phyloP scores from a whole-genome alignment of 2,888 invertebrate species.

The Aphidoletes aphidimyza region DNA sequence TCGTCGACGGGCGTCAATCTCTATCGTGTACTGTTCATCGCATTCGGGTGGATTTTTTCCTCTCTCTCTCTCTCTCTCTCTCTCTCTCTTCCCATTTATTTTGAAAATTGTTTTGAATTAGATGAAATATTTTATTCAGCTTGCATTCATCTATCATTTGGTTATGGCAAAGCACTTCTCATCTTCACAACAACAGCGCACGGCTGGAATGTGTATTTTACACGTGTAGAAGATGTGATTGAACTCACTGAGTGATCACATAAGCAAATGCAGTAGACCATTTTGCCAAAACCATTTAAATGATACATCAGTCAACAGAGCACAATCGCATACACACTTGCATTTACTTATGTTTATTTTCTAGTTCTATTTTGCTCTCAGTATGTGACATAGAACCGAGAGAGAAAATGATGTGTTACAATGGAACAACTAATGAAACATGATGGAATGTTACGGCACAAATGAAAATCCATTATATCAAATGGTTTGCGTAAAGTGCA shows the following conservation, averaged over 20 bases:
- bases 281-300: constrained; percentile 13
- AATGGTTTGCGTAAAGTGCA: constrained; percentile 50
- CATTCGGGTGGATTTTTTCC: no score
- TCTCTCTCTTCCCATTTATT: not conserved
- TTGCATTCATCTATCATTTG: constrained; percentile 11
- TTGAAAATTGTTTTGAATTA: constrained; percentile 41
- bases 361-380: not conserved
- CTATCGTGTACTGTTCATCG: not conserved
- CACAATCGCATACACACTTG: not conserved
- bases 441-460: constrained; percentile 37
- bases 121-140: constrained; percentile 48
- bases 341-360: not conserved
- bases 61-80: not conserved
- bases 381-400: not conserved
- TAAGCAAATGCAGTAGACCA: not conserved
- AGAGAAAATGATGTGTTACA: constrained; percentile 24
- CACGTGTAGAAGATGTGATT: no score
- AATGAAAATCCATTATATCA: constrained; percentile 53
- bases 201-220: no score
- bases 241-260: no score
- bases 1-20: not conserved
- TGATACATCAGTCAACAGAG: constrained; percentile 30
- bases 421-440: constrained; percentile 17
- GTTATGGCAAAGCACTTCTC: not conserved
- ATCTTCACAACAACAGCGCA: no score